phyloP scores from a whole-genome alignment of 2,888 invertebrate genomes.

The Agrotis clavis region DNA sequence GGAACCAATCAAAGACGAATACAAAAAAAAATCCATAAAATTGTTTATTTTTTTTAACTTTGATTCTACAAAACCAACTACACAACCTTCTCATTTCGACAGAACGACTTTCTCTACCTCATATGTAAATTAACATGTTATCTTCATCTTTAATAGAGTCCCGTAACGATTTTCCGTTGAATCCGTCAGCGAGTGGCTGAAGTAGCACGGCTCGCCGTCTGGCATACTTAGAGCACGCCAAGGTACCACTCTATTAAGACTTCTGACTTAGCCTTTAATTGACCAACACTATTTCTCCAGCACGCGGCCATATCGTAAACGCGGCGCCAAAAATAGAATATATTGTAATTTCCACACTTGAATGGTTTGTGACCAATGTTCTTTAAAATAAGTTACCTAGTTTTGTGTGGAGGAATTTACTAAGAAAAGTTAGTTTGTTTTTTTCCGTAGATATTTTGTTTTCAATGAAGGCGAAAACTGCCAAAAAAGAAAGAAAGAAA shows the following conservation, averaged over 20 bases:
- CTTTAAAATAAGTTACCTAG: constrained; percentile 31
- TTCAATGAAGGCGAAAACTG: neutral
- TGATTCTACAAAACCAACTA: neutral
- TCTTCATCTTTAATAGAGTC: constrained; percentile 37
- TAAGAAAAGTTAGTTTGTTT: constrained; percentile 10
- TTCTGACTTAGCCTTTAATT: constrained; percentile 54
- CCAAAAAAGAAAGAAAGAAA: too few species aligned
- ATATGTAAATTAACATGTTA: constrained; percentile 31
- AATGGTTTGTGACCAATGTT: constrained; percentile 49
- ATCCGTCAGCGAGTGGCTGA: constrained; percentile 24
- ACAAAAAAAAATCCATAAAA: too few species aligned
- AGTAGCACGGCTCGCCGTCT: constrained; percentile 69
- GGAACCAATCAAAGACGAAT: too few species aligned
- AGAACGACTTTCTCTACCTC: neutral
- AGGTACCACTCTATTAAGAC: constrained; percentile 54
- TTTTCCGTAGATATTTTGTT: neutral
- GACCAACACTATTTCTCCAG: constrained; percentile 49
- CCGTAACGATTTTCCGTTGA: constrained; percentile 59
- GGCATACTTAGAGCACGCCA: constrained; percentile 80
- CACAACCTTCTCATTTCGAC: neutral
- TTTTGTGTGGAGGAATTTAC: constrained; percentile 9
- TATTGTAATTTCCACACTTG: constrained; percentile 57
- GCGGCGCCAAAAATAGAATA: constrained; percentile 70
- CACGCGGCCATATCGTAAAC: constrained; percentile 67
- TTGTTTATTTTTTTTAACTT: neutral